These are phyloP conservation scores for Pilophorus perplexus DNA, from an alignment of 2,888 invertebrate species.

Conservation along the genomic window DNA sequence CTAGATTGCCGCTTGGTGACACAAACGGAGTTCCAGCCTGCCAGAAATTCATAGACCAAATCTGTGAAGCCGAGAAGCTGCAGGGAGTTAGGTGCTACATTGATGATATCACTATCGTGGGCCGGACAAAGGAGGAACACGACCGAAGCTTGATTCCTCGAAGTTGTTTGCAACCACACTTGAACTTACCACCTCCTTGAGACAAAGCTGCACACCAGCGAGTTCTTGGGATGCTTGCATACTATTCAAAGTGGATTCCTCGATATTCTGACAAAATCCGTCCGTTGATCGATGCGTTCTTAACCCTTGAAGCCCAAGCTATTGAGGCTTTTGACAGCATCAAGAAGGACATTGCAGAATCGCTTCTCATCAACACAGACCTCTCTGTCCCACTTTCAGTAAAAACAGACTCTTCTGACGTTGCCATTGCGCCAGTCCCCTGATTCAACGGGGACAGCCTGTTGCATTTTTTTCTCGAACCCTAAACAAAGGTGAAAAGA, in stretches of 20 bases:
- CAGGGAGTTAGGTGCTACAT: constrained; percentile 17
- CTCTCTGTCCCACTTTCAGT: too few relatives aligned
- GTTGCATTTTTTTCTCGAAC: too few relatives aligned
- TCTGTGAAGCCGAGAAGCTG: constrained; percentile 16
- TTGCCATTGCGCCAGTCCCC: too few relatives aligned
- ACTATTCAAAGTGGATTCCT: constrained; percentile 9
- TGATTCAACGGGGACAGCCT: too few relatives aligned
- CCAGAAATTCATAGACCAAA: constrained; percentile 17
- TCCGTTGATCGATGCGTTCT: neutral
- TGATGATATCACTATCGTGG: constrained; percentile 34
- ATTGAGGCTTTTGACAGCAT: constrained; percentile 5
- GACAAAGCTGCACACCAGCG: neutral
- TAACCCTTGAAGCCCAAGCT: neutral
- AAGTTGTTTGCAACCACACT: constrained; percentile 1
- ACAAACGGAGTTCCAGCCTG: constrained; percentile 15
- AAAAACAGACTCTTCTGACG: too few relatives aligned
- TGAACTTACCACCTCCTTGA: constrained; percentile 4
- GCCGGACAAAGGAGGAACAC: constrained; percentile 21
- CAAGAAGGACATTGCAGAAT: constrained; percentile 20
- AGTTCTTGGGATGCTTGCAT: constrained; percentile 7
- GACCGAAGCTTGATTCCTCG: constrained; percentile 8
- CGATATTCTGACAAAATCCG: constrained; percentile 12
- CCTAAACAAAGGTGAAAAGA: too few relatives aligned
- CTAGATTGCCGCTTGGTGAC: constrained; percentile 9
- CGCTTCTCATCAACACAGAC: too few relatives aligned